Evolutionary conservation across 2,113 vertebrate species (phyloP).

Genomic region (Brachionichthys hirsutus): DNA sequence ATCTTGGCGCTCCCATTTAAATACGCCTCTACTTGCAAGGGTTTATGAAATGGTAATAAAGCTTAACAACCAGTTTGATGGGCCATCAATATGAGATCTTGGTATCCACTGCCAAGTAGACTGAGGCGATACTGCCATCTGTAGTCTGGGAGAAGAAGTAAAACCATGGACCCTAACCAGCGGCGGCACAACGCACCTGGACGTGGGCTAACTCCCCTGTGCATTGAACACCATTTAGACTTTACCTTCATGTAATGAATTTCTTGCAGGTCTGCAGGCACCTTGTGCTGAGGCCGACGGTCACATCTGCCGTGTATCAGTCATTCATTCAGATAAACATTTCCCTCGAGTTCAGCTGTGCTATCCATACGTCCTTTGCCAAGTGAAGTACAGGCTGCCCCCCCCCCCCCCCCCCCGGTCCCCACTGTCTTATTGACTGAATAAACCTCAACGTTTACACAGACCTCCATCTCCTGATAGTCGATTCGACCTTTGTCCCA

Average conservation of each 20-base stretch:
- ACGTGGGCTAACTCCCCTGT: neutral
- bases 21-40: slow-evolving; percentile 39
- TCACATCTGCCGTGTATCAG: slow-evolving; percentile 26
- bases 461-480: slow-evolving; percentile 3
- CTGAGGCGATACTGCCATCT: slow-evolving; percentile 79
- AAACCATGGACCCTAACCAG: slow-evolving; percentile 1
- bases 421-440: neutral
- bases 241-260: slow-evolving; percentile 22
- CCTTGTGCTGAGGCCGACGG: slow-evolving; percentile 29
- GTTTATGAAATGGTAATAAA: slow-evolving; percentile 58
- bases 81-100: slow-evolving; percentile 35
- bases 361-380: slow-evolving; percentile 39
- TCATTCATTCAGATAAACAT: slow-evolving; percentile 33
- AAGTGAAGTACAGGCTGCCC: slow-evolving; percentile 39
- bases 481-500: slow-evolving; percentile 4
- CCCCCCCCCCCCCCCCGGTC: no score
- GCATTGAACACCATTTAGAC: slow-evolving; percentile 2
- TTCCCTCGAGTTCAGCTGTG: slow-evolving; percentile 24
- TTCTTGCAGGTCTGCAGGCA: slow-evolving; percentile 20
- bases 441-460: slow-evolving; percentile 10
- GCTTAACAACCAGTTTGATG: slow-evolving; percentile 42
- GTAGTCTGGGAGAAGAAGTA: slow-evolving; percentile 68
- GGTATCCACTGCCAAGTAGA: slow-evolving; percentile 19
- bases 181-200: slow-evolving; percentile 22
- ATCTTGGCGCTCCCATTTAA: slow-evolving; percentile 14